Evolutionary conservation across 2,888 invertebrate species (phyloP).

Genomic region (Chrysolina haemoptera): DNA sequence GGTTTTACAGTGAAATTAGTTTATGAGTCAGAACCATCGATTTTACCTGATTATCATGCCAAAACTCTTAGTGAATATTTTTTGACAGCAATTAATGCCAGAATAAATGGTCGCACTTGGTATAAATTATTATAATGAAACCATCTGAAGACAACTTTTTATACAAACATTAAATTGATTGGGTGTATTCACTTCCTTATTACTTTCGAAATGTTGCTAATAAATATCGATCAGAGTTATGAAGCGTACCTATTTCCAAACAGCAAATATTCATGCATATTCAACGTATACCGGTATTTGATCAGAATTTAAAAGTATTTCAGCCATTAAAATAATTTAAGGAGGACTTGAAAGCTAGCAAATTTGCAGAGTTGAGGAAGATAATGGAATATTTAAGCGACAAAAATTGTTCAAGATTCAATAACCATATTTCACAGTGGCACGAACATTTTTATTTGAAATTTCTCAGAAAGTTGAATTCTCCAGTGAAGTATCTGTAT

Average conservation of each 20-base stretch:
- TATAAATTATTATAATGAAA: conserved; percentile 20
- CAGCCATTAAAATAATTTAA: not conserved
- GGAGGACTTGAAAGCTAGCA: not conserved
- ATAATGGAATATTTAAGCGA: no score
- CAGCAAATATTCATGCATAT: conserved; percentile 40
- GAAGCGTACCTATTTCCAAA: conserved; percentile 33
- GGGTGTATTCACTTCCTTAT: conserved; percentile 39
- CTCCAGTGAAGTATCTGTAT: no score
- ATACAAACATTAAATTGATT: conserved; percentile 23
- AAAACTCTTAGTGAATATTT: not conserved
- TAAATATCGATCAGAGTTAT: conserved; percentile 39
- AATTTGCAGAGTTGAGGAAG: no score
- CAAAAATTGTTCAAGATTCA: no score
- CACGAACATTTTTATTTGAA: no score
- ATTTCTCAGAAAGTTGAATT: no score
- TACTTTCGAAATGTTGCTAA: conserved; percentile 36
- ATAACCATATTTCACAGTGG: no score
- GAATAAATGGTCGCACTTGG: conserved; percentile 8
- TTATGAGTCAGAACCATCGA: no score
- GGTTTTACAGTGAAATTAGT: no score
- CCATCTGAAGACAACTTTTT: conserved; percentile 29
- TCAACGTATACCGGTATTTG: conserved; percentile 38
- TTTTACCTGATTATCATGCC: not conserved
- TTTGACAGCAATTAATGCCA: not conserved
- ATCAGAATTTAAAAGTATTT: conserved; percentile 18